Conservation (phyloP, 2,888 invertebrate species). For the Thalpophila matura region DNA sequence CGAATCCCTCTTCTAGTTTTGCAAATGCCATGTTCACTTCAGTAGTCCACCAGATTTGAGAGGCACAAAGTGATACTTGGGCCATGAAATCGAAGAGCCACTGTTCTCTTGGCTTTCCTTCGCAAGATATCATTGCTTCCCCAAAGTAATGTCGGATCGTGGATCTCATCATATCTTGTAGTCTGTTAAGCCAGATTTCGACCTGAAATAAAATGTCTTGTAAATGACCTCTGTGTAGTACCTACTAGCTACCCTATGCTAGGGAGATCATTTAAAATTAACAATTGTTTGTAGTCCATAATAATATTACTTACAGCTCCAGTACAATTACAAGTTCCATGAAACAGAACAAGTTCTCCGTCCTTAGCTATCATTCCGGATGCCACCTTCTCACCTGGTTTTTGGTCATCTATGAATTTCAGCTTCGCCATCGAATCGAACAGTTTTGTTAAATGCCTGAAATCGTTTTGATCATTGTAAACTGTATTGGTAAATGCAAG, state of each 20-base stretch:
- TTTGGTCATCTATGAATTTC: constrained; percentile 93
- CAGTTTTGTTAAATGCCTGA: constrained; percentile 97
- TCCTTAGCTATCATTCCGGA: constrained; percentile 98
- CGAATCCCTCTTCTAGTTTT: constrained; percentile 98
- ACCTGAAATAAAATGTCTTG: constrained; percentile 89
- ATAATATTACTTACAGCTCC: constrained; percentile 93
- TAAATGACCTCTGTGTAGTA: no score
- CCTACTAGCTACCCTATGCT: no score
- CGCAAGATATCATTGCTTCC: constrained; percentile 97
- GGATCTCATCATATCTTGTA: constrained; percentile 96
- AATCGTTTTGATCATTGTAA: constrained; percentile 54
- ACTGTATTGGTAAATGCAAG: no score
- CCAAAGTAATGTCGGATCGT: constrained; percentile 96
- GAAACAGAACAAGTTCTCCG: constrained; percentile 97
- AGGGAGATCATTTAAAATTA: no score
- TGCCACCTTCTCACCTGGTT: constrained; percentile 91
- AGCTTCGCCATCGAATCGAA: constrained; percentile 98
- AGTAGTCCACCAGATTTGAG: constrained; percentile 99
- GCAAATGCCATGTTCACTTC: constrained; percentile 98
- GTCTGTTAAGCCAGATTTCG: constrained; percentile 97
- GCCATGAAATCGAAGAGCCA: constrained; percentile 99
- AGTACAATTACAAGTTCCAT: constrained; percentile 94
- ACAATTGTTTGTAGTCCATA: no score
- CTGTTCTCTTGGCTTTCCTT: constrained; percentile 98
- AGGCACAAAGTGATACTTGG: constrained; percentile 97